Percentiles rank a stretch among this genome's conserved stretches.
Evolutionary conservation across 2,888 invertebrate species (phyloP).

Genomic region (Drosophila affinis): DNA sequence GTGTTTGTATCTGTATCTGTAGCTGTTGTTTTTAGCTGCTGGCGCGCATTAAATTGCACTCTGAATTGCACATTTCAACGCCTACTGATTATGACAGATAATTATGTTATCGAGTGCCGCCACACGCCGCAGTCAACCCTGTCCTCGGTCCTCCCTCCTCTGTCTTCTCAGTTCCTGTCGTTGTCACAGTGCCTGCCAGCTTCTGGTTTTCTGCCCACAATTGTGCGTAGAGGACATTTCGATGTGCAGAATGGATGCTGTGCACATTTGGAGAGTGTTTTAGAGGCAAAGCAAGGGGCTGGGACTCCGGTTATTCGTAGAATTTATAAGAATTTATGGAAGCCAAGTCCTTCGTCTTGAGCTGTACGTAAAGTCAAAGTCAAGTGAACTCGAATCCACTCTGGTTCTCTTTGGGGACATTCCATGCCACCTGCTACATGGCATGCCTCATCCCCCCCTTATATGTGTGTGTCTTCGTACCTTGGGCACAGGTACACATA

Average conservation of each 20-base stretch:
- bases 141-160: neutral
- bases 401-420: constrained; percentile 13
- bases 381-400: constrained; percentile 7
- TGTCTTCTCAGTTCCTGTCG: neutral
- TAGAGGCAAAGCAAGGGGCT: too few species aligned
- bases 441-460: constrained; percentile 4
- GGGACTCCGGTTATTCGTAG: neutral
- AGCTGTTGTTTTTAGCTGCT: constrained; percentile 53
- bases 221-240: neutral
- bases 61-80: constrained; percentile 81
- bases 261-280: neutral
- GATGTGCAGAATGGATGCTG: neutral
- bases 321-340: neutral
- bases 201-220: too few species aligned
- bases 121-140: constrained; percentile 56
- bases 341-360: neutral
- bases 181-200: neutral
- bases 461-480: constrained; percentile 47
- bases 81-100: constrained; percentile 81
- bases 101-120: constrained; percentile 77
- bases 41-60: constrained; percentile 78
- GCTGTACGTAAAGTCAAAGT: neutral
- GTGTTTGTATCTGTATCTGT: constrained; percentile 4
- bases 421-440: neutral
- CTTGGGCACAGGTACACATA: constrained; percentile 66